Base-by-base conservation (phyloP, 1,140 invertebrate species). In the Brachionus paranguensis region DNA sequence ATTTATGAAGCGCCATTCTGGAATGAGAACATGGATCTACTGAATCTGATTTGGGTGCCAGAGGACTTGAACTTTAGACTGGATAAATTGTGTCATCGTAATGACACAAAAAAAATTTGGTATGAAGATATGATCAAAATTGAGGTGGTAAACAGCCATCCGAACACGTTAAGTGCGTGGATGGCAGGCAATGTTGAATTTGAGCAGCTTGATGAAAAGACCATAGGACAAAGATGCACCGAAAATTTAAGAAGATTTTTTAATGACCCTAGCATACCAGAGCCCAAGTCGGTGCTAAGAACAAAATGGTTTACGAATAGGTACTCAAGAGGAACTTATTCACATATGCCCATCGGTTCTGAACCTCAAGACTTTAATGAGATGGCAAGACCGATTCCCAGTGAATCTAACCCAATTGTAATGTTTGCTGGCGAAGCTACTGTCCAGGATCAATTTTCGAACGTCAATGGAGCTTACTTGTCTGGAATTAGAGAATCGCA, bases 341-440 rank as follows among this genome's bases (percentile, higher is more conserved):
- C 78, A 17, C 64, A 68, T 24, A 60, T 68, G 53, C 78, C 78
- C 3, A 45, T 81, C 3, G 88, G 88, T n/a, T 60, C 78, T 8
- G n/a, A 45, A 12, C 37, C 78, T 37, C 33, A 68, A 11, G 78
- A 81, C 27, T 81, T 81, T 64, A 55, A 81, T 47, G 37, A 20
- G 11, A 24, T 81, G 17, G 53, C 78, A 12, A 68, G 24, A 64
- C 78, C 78, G 14, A 64, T 81, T 12, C 78, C 78, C 14, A 14
- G 47, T 50, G 24, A 76, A 29, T 47, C 43, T 12, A 53, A 95
- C 93, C 93, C 94, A 78, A 90, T 91, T n/a, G 88, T 96, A 79
- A 89, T 95, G 84, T 97, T 97, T 91, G 95, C 95, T 85, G 95
- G 96, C 17, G 95, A 97, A 90, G 95, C 96, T 85, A 97, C 95